phyloP scores from a whole-genome alignment of 2,888 invertebrate genomes.

The Unio pictorum region DNA sequence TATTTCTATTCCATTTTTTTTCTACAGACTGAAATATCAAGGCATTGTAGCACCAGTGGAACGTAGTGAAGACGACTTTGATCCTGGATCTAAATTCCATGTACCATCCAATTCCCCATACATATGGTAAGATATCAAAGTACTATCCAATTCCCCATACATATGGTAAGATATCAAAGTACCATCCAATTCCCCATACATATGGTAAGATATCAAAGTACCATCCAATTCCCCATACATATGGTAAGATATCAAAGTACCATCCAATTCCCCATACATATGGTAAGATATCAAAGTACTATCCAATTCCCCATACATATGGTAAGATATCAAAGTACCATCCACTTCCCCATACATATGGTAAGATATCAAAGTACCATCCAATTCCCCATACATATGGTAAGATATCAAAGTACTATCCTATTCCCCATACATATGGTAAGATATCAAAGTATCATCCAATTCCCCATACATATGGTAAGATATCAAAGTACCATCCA shows the following conservation, averaged over 20 bases:
- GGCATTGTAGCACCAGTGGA: slow-evolving; percentile 62
- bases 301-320: background rate
- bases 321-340: too few species aligned
- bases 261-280: background rate
- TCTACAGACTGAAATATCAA: slow-evolving; percentile 62
- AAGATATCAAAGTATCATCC: too few species aligned
- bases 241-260: too few species aligned
- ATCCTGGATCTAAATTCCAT: slow-evolving; percentile 66
- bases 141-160: background rate
- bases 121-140: slow-evolving; percentile 48
- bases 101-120: slow-evolving; percentile 57
- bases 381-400: background rate
- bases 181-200: background rate
- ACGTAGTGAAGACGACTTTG: slow-evolving; percentile 60
- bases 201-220: too few species aligned
- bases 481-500: background rate
- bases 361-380: too few species aligned
- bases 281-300: too few species aligned
- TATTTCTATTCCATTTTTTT: background rate
- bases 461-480: background rate
- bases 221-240: background rate
- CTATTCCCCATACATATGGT: background rate
- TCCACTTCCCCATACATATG: background rate
- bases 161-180: too few species aligned
- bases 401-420: too few species aligned